Conservation (phyloP, 2,797 vertebrate species). For the Argya squamiceps region DNA sequence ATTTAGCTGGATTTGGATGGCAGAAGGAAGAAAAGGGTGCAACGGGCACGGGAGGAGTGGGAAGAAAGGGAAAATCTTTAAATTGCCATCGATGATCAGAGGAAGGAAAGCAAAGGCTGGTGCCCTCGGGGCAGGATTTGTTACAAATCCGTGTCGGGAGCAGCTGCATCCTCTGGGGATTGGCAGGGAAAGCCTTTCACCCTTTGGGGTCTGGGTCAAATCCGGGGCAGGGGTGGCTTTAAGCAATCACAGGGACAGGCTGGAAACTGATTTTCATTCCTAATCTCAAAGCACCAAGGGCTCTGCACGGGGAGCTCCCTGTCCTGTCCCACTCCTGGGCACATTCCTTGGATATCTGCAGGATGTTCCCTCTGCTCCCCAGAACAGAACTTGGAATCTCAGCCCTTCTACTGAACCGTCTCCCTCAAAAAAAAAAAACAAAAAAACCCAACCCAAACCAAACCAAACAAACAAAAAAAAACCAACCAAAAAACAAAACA, state of each 20-base stretch:
- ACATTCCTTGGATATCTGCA: neutral
- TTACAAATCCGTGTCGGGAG: neutral
- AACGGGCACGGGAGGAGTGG: neutral
- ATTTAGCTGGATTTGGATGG: slow-evolving; percentile 25
- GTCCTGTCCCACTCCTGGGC: neutral
- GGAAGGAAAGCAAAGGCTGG: neutral
- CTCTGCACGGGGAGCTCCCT: neutral
- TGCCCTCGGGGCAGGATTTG: neutral
- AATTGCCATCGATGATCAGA: slow-evolving; percentile 10
- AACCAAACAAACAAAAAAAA: too few relatives aligned
- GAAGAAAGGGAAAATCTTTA: neutral
- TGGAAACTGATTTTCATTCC: neutral
- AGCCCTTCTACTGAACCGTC: neutral
- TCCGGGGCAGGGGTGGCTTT: neutral
- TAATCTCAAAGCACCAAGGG: neutral
- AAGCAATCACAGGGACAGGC: neutral
- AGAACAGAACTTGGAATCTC: neutral
- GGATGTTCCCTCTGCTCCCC: neutral
- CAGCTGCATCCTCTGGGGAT: neutral
- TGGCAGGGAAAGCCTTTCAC: neutral
- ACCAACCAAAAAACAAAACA: too few relatives aligned
- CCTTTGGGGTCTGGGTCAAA: neutral
- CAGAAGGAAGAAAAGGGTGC: neutral
- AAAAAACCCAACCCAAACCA: too few relatives aligned
- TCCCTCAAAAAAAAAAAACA: neutral